Evolutionary conservation across 2,888 invertebrate genomes (phyloP), one percentile per base, ranked within the genome.

Genomic region (Gisinianus flammeolus): DNA sequence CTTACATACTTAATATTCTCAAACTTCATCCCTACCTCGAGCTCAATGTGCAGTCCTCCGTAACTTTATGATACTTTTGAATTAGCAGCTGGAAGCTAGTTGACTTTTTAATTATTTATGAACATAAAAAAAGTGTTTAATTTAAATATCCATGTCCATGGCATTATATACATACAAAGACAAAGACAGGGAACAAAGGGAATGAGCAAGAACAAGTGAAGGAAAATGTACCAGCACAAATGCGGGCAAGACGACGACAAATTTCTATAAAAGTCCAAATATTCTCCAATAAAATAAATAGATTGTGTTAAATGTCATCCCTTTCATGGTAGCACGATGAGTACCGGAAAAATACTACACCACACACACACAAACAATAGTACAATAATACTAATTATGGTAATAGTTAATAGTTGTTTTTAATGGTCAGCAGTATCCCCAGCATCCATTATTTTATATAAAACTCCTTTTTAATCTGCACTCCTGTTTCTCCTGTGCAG

Each of bases 31-130:
- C 26, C 62, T 62, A 62, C 62, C n/a, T 2, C 8, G 24, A 62
- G 28, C 62, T 62, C 62, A 62, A 62, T 62, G 62, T 62, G 62
- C 62, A 62, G 62, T 62, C 62, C 22, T 2, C 58, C 22, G 22
- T 24, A 58, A 58, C 58, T 58, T 58, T 6, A 24, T 58, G 24
- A 58, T 58, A 28, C 62, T 62, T 62, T 62, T 62, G 26, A 26
- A 62, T 62, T 62, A 62, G 62, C 62, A 62, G 62, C 62, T 62
- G 62, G 62, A 62, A 62, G 62, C 62, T 62, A 62, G 62, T 62
- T 62, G 62, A 26, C 28, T 62, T 28, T 62, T 62, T 62, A 62
- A 62, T 62, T 62, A 62, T 62, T 62, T 62, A 62, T 62, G 62
- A 62, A 26, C 62, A 62, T 62, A 26, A 62, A 58, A 62, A 62